A percentile compares a stretch with the other conserved stretches of the same genome.
Conservation (phyloP, 1,140 invertebrate genomes). For the Drosophila arawakana region DNA sequence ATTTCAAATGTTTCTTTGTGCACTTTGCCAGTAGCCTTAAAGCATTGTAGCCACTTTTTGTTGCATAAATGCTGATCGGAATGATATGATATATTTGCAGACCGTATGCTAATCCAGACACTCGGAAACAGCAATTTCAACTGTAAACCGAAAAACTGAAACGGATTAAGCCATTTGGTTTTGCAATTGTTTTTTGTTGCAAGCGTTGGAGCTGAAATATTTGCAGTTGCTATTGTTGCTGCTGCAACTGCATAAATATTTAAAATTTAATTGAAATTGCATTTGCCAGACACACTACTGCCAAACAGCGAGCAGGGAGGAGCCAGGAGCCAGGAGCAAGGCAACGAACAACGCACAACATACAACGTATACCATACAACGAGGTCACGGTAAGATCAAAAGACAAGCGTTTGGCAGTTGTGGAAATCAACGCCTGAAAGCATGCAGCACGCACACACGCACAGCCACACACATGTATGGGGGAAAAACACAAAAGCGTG, state of each 20-base stretch:
- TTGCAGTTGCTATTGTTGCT: slow-evolving; percentile 19
- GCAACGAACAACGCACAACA: neutral
- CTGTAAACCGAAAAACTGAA: slow-evolving; percentile 39
- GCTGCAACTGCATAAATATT: slow-evolving; percentile 73
- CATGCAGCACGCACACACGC: slow-evolving; percentile 28
- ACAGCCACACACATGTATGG: neutral
- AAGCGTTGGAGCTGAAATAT: slow-evolving; percentile 16
- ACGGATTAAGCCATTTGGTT: slow-evolving; percentile 71
- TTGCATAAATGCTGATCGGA: slow-evolving; percentile 31
- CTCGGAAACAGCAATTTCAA: slow-evolving; percentile 48
- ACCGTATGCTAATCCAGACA: slow-evolving; percentile 50
- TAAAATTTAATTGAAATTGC: slow-evolving; percentile 83
- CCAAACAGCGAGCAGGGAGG: neutral
- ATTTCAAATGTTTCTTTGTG: neutral
- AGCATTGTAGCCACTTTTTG: slow-evolving; percentile 9
- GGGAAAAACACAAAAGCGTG: slow-evolving; percentile 43
- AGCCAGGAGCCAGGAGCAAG: neutral
- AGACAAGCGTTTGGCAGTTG: slow-evolving; percentile 79
- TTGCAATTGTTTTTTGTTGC: slow-evolving; percentile 66
- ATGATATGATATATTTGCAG: slow-evolving; percentile 25
- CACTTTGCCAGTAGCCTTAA: neutral
- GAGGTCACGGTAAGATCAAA: slow-evolving; percentile 67
- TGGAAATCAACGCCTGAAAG: slow-evolving; percentile 78
- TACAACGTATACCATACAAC: slow-evolving; percentile 12
- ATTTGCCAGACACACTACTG: slow-evolving; percentile 41